These are phyloP conservation scores for Coracias cyanogaster DNA, from an alignment of 2,797 vertebrate genomes.

Conservation along the genomic window DNA sequence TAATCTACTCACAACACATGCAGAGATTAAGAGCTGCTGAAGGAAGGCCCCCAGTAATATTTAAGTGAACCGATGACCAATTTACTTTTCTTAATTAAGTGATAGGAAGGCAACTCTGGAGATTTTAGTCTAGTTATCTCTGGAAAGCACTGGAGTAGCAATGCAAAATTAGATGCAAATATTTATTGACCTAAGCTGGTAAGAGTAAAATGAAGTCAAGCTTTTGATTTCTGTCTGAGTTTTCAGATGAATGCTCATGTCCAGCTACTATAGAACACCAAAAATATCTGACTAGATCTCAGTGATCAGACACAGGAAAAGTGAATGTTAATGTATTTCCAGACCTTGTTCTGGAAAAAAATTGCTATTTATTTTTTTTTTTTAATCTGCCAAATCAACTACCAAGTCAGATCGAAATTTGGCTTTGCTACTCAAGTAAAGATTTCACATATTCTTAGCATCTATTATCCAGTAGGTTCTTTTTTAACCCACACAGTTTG, in stretches of 20 bases:
- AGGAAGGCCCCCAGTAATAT: neutral
- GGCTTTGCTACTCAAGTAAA: neutral
- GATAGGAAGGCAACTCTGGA: neutral
- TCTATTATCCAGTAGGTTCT: neutral
- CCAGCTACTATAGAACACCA: neutral
- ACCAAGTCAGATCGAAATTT: neutral
- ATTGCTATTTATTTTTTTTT: accelerated
- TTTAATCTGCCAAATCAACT: neutral
- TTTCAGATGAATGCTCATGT: neutral
- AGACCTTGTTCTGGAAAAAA: accelerated
- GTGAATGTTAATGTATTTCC: neutral
- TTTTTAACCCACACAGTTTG: neutral
- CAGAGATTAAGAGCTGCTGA: neutral
- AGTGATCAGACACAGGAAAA: neutral
- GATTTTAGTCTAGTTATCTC: neutral
- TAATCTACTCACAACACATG: neutral
- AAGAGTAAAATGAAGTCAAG: neutral
- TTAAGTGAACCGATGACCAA: neutral
- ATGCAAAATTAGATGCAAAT: neutral
- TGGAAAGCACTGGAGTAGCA: neutral
- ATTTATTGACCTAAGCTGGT: neutral
- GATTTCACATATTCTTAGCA: neutral
- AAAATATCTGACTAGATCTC: neutral
- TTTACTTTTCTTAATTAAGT: neutral
- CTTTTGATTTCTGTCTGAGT: neutral